phyloP scores from a whole-genome alignment of 2,113 vertebrate genomes.

The Callocephalon fimbriatum region DNA sequence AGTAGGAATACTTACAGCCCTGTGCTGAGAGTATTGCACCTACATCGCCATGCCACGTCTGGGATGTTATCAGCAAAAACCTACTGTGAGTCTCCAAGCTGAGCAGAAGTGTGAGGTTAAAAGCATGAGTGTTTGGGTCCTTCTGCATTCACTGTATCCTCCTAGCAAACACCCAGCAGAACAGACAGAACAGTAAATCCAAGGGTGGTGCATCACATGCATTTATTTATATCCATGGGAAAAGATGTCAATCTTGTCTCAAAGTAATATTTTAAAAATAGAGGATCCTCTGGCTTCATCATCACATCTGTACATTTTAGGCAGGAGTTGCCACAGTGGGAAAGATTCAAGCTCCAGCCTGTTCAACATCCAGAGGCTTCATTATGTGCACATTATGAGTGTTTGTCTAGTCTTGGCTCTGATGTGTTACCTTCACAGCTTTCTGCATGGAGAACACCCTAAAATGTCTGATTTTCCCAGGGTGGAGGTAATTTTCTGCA shows the following conservation, averaged over 20 bases:
- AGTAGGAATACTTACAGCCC: background rate
- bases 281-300: background rate
- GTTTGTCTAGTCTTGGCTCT: constrained; percentile 35
- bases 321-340: constrained; percentile 2
- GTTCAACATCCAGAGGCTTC: constrained; percentile 45
- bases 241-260: background rate
- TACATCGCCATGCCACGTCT: background rate
- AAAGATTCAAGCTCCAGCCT: constrained; percentile 43
- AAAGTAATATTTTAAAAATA: background rate
- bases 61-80: background rate
- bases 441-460: background rate
- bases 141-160: background rate
- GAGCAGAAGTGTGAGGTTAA: background rate
- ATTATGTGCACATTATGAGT: constrained; percentile 23
- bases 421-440: background rate
- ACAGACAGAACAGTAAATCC: background rate
- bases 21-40: background rate
- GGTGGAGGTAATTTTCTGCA: constrained; percentile 3
- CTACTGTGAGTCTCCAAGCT: background rate
- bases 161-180: background rate
- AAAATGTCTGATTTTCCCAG: constrained; percentile 26
- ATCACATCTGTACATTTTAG: background rate
- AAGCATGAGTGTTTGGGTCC: fast-evolving
- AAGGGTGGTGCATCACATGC: background rate
- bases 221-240: background rate